Evolutionary conservation across 1,140 invertebrate species (phyloP).

Genomic region (Drosophila santomea): DNA sequence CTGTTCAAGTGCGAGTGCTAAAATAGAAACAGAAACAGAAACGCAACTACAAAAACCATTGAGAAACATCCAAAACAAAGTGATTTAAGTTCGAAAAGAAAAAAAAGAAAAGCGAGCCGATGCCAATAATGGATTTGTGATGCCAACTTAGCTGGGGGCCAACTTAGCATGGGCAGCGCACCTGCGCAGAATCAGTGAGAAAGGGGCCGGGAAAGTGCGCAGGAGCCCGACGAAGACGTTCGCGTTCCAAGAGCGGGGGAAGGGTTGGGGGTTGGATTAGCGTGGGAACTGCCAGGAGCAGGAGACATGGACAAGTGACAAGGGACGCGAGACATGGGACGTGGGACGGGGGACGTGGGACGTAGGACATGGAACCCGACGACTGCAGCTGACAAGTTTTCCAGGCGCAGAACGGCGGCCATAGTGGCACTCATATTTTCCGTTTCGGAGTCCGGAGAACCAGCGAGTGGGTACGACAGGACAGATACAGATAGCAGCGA

Average conservation of each 20-base stretch:
- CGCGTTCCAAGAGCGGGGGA: neutral
- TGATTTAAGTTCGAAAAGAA: constrained; percentile 13
- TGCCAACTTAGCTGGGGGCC: constrained; percentile 34
- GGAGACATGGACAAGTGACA: constrained; percentile 10
- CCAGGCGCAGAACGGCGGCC: constrained; percentile 9
- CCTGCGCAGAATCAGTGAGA: constrained; percentile 16
- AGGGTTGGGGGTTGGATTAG: constrained; percentile 10
- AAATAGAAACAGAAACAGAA: constrained; percentile 1
- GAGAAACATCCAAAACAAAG: constrained; percentile 19
- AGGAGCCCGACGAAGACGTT: constrained; percentile 3
- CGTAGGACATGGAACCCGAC: constrained; percentile 4
- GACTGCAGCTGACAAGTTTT: constrained; percentile 47
- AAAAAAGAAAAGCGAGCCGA: constrained; percentile 13
- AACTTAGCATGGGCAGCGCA: neutral
- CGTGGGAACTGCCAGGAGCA: constrained; percentile 22
- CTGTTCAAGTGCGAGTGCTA: constrained; percentile 33
- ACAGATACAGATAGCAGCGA: constrained; percentile 24
- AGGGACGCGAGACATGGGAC: neutral
- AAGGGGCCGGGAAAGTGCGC: neutral
- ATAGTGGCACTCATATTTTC: neutral
- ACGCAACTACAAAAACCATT: constrained; percentile 25
- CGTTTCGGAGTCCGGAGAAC: neutral
- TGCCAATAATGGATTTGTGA: constrained; percentile 48
- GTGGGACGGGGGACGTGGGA: neutral
- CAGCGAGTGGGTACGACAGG: constrained; percentile 6